Conservation (phyloP, 2,888 invertebrate species). For the Opisthograptis luteolata region DNA sequence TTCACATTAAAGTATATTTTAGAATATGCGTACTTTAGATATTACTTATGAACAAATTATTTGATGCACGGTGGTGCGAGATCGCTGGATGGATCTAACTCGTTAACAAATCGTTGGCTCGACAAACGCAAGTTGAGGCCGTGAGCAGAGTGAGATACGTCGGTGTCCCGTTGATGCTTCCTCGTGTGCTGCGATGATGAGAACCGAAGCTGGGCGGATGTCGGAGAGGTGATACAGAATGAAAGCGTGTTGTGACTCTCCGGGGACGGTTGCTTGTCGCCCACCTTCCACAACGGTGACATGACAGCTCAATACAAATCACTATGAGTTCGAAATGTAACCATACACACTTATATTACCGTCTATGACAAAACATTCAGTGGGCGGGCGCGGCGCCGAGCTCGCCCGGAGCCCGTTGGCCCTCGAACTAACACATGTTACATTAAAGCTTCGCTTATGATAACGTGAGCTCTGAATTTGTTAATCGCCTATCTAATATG, state of each 20-base stretch:
- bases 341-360: constrained; percentile 12
- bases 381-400: constrained; percentile 56
- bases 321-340: constrained; percentile 16
- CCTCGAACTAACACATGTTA: constrained; percentile 64
- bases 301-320: constrained; percentile 26
- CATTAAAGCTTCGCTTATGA: constrained; percentile 78
- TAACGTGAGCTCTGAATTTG: constrained; percentile 74
- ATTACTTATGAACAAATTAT: constrained; percentile 67
- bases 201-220: constrained; percentile 67
- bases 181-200: constrained; percentile 28
- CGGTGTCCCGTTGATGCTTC: constrained; percentile 12
- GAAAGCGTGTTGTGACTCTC: constrained; percentile 64
- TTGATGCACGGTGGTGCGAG: constrained; percentile 77
- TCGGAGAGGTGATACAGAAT: constrained; percentile 72
- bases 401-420: constrained; percentile 50
- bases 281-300: constrained; percentile 48
- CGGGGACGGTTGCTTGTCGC: constrained; percentile 76
- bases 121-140: constrained; percentile 1
- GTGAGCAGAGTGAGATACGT: not conserved
- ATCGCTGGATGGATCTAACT: constrained; percentile 54
- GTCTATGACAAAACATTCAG: constrained; percentile 43
- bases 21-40: constrained; percentile 80
- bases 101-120: constrained; percentile 6
- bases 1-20: constrained; percentile 76
- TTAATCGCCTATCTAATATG: constrained; percentile 82